These are phyloP conservation scores for Harmothoe impar DNA, from an alignment of 2,888 invertebrate genomes.

Conservation along the genomic window DNA sequence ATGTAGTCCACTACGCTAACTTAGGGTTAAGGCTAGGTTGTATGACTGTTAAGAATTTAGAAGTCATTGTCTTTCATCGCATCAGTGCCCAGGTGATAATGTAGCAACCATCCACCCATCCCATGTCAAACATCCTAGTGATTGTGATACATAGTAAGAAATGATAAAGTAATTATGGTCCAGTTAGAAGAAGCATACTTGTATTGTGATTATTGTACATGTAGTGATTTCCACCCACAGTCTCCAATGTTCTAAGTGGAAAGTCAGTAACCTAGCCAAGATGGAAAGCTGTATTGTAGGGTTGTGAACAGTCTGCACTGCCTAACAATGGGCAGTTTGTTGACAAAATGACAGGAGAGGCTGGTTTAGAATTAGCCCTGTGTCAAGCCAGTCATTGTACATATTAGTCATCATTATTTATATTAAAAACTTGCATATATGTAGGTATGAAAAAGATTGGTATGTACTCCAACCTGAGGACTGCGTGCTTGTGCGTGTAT, in stretches of 20 bases:
- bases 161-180: neutral
- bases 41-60: neutral
- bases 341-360: neutral
- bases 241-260: neutral
- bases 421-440: neutral
- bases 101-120: conserved; percentile 34
- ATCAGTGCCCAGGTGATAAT: conserved; percentile 32
- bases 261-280: neutral
- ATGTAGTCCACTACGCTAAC: neutral
- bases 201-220: too few species aligned
- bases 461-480: neutral
- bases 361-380: neutral
- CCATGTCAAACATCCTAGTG: conserved; percentile 28
- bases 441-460: neutral
- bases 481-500: neutral
- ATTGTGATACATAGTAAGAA: neutral
- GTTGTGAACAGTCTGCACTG: neutral
- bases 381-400: conserved; percentile 22
- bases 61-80: conserved; percentile 37
- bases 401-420: conserved; percentile 47
- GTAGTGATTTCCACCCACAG: neutral
- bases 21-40: neutral
- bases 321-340: neutral
- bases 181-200: neutral
- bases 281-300: neutral